These are phyloP conservation scores for Sphenopsis melanotis DNA, from an alignment of 2,797 vertebrate genomes.

Conservation along the genomic window DNA sequence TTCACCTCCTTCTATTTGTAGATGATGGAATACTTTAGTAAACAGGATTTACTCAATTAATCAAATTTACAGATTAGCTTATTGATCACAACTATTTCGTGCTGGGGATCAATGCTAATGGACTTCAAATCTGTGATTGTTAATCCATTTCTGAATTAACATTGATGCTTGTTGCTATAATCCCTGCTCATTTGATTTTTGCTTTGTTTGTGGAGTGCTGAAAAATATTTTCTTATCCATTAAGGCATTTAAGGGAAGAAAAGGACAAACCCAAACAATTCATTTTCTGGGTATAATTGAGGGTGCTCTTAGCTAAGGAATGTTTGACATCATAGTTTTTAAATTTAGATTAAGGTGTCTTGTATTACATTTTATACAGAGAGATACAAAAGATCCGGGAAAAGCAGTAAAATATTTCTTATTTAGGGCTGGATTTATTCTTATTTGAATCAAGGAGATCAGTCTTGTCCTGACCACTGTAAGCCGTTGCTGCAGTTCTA, in stretches of 20 bases:
- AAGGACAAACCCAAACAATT: not conserved
- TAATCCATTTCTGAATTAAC: constrained; percentile 88
- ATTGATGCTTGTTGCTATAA: constrained; percentile 73
- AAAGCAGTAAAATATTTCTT: not conserved
- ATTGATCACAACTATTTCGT: constrained; percentile 83
- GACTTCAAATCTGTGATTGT: constrained; percentile 77
- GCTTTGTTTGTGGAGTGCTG: not conserved
- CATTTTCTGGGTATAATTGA: not conserved
- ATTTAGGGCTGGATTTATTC: not conserved
- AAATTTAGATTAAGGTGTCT: not conserved
- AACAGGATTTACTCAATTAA: constrained; percentile 90
- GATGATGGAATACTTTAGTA: constrained; percentile 71
- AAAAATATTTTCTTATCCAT: constrained; percentile 47
- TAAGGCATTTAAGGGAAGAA: not conserved
- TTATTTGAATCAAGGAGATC: not conserved
- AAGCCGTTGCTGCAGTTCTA: not conserved
- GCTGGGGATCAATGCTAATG: constrained; percentile 88
- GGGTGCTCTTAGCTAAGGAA: not conserved
- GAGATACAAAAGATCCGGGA: not conserved
- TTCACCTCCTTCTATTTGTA: constrained; percentile 17
- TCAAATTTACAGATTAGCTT: constrained; percentile 90
- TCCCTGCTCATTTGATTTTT: constrained; percentile 65
- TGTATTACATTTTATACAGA: not conserved
- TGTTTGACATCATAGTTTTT: not conserved
- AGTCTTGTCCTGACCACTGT: not conserved